Evolutionary conservation across 2,113 vertebrate genomes (phyloP), one percentile per base, ranked within the genome.

Genomic region (Pithys albifrons): DNA sequence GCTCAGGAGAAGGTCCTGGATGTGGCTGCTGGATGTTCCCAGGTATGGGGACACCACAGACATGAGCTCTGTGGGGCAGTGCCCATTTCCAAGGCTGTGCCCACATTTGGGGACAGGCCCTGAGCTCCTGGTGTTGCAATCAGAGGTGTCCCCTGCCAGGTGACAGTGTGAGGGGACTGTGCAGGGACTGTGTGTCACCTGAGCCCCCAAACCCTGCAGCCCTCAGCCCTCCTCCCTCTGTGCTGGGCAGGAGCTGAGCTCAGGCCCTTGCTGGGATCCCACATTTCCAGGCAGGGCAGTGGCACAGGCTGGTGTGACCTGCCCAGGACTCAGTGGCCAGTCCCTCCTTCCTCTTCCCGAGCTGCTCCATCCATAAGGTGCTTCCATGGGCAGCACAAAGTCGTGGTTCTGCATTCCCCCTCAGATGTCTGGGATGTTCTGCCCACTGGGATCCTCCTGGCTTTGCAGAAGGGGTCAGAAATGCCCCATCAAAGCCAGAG

Each of bases 401-500:
- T 9, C 4, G 2, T 0, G 2, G 52, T n/a, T 48, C 77, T 43
- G 22, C 20, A 3, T 27, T 81, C 52, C 27, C 27, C 73, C 45
- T 64, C 7, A 55, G 65, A 16, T 46, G 13, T 20, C 25, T 0
- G 14, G 29, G 55, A 29, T 29, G n/a, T 25, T 29, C 77, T 35
- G 35, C 16, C 37, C 45, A 35, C 62, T 58, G 55, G 49, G n/a
- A 39, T 77, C 72, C 48, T 77, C 33, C 76, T 43, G 84, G 59
- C 76, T 61, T 49, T 54, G 85, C 43, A 37, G 37, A 20, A 78
- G 17, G 5, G 29, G 33, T 52, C 39, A 13, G 43, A 62, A 49
- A 37, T 4, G 14, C 25, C 25, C 67, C 45, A 1, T 0, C 23
- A 0, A 0, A 39, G 19, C n/a, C 0, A 0, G 1, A 9, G 33